These are phyloP conservation scores for Myripristis murdjan DNA, from an alignment of 2,797 vertebrate species.

Conservation along the genomic window DNA sequence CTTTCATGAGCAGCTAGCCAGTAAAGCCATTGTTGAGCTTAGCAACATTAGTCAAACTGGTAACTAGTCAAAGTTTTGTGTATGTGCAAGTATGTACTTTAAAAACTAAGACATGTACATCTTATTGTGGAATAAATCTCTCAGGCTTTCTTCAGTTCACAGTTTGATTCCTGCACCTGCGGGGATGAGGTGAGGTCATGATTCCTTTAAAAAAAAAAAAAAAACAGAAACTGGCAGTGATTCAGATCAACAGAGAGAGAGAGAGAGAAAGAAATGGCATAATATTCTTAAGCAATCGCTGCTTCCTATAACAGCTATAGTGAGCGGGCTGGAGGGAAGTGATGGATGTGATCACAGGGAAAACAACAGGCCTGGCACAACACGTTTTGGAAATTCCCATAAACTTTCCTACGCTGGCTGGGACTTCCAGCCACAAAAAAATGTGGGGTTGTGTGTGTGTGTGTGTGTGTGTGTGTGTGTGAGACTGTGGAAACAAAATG, in stretches of 20 bases:
- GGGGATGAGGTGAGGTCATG: too few relatives aligned
- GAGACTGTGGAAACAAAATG: neutral
- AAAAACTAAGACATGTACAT: too few relatives aligned
- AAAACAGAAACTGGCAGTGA: conserved; percentile 7
- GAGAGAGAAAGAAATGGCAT: conserved; percentile 7
- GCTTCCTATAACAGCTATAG: conserved; percentile 11
- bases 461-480: conserved; percentile 12
- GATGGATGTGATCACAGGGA: neutral
- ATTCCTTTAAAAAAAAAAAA: conserved; percentile 1
- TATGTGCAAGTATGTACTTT: too few relatives aligned
- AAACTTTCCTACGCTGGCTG: conserved; percentile 5
- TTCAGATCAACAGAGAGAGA: neutral
- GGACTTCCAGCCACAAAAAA: neutral
- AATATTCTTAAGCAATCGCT: conserved; percentile 4
- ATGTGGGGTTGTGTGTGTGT: neutral
- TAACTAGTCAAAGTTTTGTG: too few relatives aligned
- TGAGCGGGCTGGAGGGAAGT: neutral
- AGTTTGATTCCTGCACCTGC: neutral
- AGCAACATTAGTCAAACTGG: too few relatives aligned
- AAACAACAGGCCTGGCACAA: conserved; percentile 30
- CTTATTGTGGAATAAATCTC: too few relatives aligned
- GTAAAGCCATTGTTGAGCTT: too few relatives aligned
- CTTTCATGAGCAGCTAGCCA: too few relatives aligned
- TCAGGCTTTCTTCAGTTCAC: neutral
- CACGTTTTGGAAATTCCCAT: conserved; percentile 63